A percentile compares a stretch with the other conserved stretches of the same genome.
phyloP scores from a whole-genome alignment of 2,797 vertebrate species.

The Artibeus jamaicensis region DNA sequence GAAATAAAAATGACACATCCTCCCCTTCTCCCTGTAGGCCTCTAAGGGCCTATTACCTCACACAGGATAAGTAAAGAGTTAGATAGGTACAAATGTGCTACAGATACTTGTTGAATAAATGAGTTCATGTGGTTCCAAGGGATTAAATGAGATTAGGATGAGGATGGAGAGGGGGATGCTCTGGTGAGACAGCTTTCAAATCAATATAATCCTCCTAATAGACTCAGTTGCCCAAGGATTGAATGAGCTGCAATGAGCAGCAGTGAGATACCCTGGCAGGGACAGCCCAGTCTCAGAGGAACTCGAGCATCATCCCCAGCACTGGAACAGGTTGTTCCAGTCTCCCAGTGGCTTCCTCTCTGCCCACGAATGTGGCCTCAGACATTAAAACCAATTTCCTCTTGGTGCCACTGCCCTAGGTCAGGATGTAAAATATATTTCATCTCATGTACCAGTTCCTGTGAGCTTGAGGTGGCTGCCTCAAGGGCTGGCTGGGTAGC shows the following conservation, averaged over 20 bases:
- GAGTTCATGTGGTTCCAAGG: not conserved
- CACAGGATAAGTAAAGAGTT: not conserved
- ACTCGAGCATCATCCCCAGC: not conserved
- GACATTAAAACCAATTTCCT: not conserved
- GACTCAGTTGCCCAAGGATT: not conserved
- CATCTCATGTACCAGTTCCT: not conserved
- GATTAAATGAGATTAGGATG: not conserved
- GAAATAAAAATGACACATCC: not conserved
- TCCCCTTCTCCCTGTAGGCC: not conserved
- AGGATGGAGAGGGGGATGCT: not conserved
- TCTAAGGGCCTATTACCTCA: not conserved
- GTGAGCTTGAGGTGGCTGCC: not conserved
- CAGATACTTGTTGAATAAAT: not conserved
- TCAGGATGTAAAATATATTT: not conserved
- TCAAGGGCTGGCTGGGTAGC: too few species aligned
- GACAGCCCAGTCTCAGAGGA: not conserved
- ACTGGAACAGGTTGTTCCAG: not conserved
- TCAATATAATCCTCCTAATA: conserved; percentile 1
- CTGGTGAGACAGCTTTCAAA: not conserved
- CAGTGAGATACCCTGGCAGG: not conserved
- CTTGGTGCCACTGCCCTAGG: not conserved
- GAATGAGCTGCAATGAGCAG: not conserved
- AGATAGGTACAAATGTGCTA: not conserved
- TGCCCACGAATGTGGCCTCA: not conserved
- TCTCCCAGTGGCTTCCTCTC: not conserved